Evolutionary conservation across 1,140 invertebrate genomes (phyloP).

Genomic region (Eumaeus atala): DNA sequence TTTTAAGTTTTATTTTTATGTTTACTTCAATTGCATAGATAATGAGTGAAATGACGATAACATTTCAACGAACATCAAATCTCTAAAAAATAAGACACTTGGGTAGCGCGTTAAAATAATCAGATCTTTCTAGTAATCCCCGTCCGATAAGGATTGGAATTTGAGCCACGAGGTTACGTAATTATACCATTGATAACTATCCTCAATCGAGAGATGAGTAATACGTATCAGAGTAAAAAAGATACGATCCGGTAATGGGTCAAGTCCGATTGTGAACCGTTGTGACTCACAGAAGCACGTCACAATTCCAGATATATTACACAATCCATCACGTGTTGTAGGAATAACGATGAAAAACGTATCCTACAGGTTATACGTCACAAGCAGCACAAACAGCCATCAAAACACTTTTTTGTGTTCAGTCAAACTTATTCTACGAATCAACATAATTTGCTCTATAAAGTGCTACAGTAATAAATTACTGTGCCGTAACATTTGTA

Average conservation of each 20-base stretch:
- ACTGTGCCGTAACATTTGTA: too few species aligned
- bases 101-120: too few species aligned
- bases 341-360: neutral
- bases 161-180: slow-evolving; percentile 33
- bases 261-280: slow-evolving; percentile 46
- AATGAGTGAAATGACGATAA: too few species aligned
- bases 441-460: too few species aligned
- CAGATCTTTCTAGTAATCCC: neutral
- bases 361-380: neutral
- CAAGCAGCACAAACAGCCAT: too few species aligned
- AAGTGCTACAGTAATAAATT: too few species aligned
- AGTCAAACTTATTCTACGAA: too few species aligned
- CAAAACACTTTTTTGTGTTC: too few species aligned
- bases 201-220: slow-evolving; percentile 48
- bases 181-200: slow-evolving; percentile 50
- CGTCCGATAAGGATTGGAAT: neutral
- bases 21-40: too few species aligned
- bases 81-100: too few species aligned
- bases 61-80: too few species aligned
- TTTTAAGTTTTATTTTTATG: too few species aligned
- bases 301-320: neutral
- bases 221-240: slow-evolving; percentile 47
- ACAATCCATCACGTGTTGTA: neutral
- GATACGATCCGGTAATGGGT: slow-evolving; percentile 37
- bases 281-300: slow-evolving; percentile 44